Conservation (phyloP, 2,113 vertebrate species). For the Sardina pilchardus region DNA sequence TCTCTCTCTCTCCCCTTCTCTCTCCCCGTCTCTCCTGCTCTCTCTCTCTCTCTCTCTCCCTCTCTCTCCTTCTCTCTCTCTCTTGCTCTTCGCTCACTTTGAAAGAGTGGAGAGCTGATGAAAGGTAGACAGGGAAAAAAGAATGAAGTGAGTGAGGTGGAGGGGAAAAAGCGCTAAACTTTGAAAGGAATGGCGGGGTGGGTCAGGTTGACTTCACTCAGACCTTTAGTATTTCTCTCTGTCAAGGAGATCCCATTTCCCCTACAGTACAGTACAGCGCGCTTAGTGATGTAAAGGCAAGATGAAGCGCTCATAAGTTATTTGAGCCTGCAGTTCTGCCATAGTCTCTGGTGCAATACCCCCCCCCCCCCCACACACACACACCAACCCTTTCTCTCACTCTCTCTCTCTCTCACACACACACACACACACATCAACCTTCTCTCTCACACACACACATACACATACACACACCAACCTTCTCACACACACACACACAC, state of each 20-base stretch:
- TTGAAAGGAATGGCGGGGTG: neutral
- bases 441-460: neutral
- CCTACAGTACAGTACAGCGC: neutral
- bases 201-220: neutral
- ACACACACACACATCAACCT: too few species aligned
- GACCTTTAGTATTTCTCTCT: neutral
- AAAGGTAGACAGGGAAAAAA: neutral
- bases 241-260: neutral
- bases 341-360: neutral
- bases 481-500: neutral
- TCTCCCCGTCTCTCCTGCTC: neutral
- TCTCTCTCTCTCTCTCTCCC: neutral
- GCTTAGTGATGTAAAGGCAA: neutral
- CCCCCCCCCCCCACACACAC: neutral
- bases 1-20: neutral
- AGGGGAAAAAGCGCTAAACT: neutral
- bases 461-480: too few species aligned
- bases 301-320: slow-evolving; percentile 1
- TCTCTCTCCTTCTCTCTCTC: neutral
- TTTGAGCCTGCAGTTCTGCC: neutral
- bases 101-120: neutral
- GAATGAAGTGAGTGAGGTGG: neutral
- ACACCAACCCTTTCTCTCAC: too few species aligned
- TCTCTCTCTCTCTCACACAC: neutral
- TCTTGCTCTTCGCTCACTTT: neutral